Evolutionary conservation across 2,888 invertebrate species (phyloP).

Genomic region (Ophonus ardosiacus): DNA sequence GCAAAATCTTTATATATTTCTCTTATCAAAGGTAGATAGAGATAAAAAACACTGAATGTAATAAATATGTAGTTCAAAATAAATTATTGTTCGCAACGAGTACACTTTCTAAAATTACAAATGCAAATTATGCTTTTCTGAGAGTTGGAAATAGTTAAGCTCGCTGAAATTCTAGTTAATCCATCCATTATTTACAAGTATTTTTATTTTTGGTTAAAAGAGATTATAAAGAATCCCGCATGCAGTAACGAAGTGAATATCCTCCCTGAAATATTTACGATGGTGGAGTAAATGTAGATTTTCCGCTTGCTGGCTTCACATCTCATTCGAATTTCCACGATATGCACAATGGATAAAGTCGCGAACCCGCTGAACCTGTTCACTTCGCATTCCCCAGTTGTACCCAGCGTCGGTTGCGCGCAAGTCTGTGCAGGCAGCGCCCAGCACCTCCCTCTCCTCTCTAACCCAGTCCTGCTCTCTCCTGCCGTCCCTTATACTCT

Average conservation of each 20-base stretch:
- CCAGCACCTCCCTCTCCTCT: conserved; percentile 9
- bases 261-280: neutral
- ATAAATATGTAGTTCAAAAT: no score
- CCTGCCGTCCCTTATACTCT: neutral
- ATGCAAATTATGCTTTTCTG: neutral
- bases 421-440: conserved; percentile 40
- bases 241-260: neutral
- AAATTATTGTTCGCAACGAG: no score
- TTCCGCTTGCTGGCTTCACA: neutral
- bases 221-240: neutral
- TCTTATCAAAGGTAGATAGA: no score
- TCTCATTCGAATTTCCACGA: conserved; percentile 33
- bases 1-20: no score
- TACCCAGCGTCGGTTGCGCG: neutral
- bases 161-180: neutral
- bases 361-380: conserved; percentile 53
- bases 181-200: neutral
- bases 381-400: neutral
- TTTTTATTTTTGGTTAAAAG: neutral
- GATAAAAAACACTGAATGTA: no score
- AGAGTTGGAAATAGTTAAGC: neutral
- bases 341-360: conserved; percentile 60
- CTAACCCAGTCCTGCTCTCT: no score
- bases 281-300: neutral
- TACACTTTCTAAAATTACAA: neutral